Percentiles rank a stretch among this genome's conserved stretches.
Conservation (phyloP, 2,113 vertebrate genomes). For the Syngnathus scovelli region DNA sequence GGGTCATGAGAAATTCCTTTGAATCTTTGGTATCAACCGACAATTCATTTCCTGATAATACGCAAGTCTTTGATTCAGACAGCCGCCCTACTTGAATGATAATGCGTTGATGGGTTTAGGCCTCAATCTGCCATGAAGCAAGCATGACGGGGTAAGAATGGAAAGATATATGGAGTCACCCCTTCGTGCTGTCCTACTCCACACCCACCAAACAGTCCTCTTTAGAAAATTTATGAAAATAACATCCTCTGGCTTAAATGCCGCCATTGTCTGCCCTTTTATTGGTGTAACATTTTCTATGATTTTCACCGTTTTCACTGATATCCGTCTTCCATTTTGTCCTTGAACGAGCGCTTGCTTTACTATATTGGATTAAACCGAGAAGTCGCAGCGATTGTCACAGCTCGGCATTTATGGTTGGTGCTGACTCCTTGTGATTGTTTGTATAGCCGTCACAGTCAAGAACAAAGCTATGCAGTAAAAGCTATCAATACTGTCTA, state of each 20-base stretch:
- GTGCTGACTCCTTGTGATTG: not conserved
- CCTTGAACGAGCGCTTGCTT: constrained; percentile 37
- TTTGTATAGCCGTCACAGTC: constrained; percentile 8
- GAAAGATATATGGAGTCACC: constrained; percentile 32
- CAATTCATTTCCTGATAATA: constrained; percentile 54
- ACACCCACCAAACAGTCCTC: constrained; percentile 38
- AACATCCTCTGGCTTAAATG: constrained; percentile 43
- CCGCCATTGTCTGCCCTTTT: constrained; percentile 32
- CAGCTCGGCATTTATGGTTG: constrained; percentile 7
- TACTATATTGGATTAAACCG: constrained; percentile 42
- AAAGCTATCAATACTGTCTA: not conserved
- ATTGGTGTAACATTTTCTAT: constrained; percentile 24
- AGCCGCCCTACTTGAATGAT: constrained; percentile 55
- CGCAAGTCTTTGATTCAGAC: constrained; percentile 58
- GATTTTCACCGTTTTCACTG: constrained; percentile 37
- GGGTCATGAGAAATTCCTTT: constrained; percentile 33
- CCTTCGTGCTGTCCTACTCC: constrained; percentile 24
- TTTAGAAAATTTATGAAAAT: constrained; percentile 47
- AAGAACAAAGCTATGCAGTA: constrained; percentile 2
- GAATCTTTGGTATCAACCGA: constrained; percentile 42
- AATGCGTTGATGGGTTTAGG: constrained; percentile 54
- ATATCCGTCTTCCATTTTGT: constrained; percentile 38
- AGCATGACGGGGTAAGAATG: constrained; percentile 43
- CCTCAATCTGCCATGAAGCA: constrained; percentile 50
- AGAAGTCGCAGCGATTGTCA: constrained; percentile 38